phyloP scores from a whole-genome alignment of 2,888 invertebrate genomes.

The Lamproptera curius region DNA sequence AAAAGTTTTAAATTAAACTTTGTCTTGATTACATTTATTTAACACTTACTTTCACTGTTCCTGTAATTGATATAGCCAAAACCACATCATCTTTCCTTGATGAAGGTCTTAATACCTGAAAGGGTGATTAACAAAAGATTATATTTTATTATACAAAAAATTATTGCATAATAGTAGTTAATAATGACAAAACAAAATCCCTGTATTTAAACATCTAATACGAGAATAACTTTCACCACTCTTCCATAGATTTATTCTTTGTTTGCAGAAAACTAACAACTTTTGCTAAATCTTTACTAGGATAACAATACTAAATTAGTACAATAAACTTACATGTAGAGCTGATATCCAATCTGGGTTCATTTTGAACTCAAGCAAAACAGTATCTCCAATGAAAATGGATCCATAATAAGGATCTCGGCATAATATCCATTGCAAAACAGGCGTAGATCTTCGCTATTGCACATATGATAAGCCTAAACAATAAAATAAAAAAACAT shows the following conservation, averaged over 20 bases:
- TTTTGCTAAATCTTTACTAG: too few species aligned
- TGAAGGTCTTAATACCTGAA: slow-evolving; percentile 81
- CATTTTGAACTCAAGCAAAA: slow-evolving; percentile 96
- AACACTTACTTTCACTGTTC: slow-evolving; percentile 87
- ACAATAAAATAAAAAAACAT: too few species aligned
- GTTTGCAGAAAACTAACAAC: too few species aligned
- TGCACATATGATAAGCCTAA: slow-evolving; percentile 90
- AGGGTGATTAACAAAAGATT: slow-evolving; percentile 7
- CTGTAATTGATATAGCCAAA: slow-evolving; percentile 95
- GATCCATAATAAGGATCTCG: slow-evolving; percentile 98
- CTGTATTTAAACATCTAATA: too few species aligned
- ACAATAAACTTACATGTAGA: slow-evolving; percentile 85
- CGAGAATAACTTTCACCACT: too few species aligned
- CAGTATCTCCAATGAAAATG: slow-evolving; percentile 94
- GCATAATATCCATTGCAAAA: slow-evolving; percentile 99
- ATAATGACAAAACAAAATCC: too few species aligned
- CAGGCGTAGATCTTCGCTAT: slow-evolving; percentile 88
- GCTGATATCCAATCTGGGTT: slow-evolving; percentile 99
- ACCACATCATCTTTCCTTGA: slow-evolving; percentile 96
- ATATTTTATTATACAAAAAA: too few species aligned
- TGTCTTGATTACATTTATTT: too few species aligned
- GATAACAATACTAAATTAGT: too few species aligned
- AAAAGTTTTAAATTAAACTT: too few species aligned
- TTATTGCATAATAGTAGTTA: too few species aligned
- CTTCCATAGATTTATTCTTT: too few species aligned